Evolutionary conservation across 2,888 invertebrate species (phyloP).

Genomic region (Salpingus planirostris): DNA sequence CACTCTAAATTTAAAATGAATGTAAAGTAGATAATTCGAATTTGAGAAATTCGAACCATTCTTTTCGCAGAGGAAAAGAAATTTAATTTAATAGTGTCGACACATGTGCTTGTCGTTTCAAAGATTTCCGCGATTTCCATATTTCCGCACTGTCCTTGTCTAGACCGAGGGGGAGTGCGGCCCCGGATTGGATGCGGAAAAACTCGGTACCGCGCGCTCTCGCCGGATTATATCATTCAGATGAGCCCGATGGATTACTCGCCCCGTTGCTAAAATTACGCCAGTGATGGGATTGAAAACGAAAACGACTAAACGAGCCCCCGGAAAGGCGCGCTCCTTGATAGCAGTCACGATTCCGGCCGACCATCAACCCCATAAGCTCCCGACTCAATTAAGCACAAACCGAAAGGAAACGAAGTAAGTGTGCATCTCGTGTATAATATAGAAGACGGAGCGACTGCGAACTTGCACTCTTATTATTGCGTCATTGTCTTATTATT

Average conservation of each 20-base stretch:
- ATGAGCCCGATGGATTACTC: slow-evolving; percentile 24
- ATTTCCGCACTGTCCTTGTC: slow-evolving; percentile 24
- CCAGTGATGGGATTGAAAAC: slow-evolving; percentile 18
- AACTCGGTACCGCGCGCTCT: slow-evolving; percentile 9
- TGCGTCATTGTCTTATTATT: no score
- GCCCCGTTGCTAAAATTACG: slow-evolving; percentile 22
- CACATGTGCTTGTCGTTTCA: slow-evolving; percentile 43
- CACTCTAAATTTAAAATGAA: slow-evolving; percentile 44
- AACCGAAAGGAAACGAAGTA: no score
- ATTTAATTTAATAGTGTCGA: slow-evolving; percentile 42
- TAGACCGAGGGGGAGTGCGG: slow-evolving; percentile 7
- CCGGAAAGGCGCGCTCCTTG: slow-evolving; percentile 4
- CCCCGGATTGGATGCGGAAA: slow-evolving; percentile 12
- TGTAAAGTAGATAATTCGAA: slow-evolving; percentile 46
- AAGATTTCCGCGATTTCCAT: slow-evolving; percentile 37
- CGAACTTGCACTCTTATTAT: no score
- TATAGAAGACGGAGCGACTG: no score
- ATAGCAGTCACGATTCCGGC: slow-evolving; percentile 9
- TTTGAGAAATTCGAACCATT: slow-evolving; percentile 43
- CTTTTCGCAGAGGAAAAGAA: slow-evolving; percentile 40
- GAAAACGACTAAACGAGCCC: slow-evolving; percentile 15
- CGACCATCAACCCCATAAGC: no score
- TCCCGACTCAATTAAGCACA: no score
- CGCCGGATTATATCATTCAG: slow-evolving; percentile 27
- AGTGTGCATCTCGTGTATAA: no score